phyloP scores from a whole-genome alignment of 2,113 vertebrate genomes.

The Colius striatus region DNA sequence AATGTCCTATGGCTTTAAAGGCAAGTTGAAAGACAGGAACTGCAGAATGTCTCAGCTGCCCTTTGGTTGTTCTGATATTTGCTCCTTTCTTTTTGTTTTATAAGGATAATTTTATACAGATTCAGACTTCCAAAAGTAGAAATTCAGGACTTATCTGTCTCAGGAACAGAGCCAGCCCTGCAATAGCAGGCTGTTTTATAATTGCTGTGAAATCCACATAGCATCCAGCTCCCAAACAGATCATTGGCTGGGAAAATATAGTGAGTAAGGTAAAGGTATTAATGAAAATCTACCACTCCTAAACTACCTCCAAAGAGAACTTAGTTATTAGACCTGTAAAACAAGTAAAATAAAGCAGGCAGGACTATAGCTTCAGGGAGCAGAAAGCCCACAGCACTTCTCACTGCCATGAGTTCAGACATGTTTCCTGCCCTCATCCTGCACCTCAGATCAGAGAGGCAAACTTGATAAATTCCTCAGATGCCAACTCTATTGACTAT shows the following conservation, averaged over 20 bases:
- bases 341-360: background rate
- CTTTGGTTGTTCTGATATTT: background rate
- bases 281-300: background rate
- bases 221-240: background rate
- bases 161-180: background rate
- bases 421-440: background rate
- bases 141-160: fast-evolving
- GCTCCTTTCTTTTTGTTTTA: background rate
- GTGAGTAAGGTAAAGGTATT: background rate
- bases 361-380: background rate
- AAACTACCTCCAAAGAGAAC: background rate
- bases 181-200: background rate
- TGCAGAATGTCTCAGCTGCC: background rate
- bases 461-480: background rate
- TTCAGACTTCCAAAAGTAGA: background rate
- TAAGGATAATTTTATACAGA: background rate
- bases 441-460: background rate
- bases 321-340: background rate
- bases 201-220: background rate
- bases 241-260: background rate
- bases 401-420: background rate
- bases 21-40: background rate
- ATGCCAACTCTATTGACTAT: background rate
- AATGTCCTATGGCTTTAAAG: fast-evolving
- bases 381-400: background rate